Conservation (phyloP, 2,113 vertebrate species). For the Halcyon senegalensis region DNA sequence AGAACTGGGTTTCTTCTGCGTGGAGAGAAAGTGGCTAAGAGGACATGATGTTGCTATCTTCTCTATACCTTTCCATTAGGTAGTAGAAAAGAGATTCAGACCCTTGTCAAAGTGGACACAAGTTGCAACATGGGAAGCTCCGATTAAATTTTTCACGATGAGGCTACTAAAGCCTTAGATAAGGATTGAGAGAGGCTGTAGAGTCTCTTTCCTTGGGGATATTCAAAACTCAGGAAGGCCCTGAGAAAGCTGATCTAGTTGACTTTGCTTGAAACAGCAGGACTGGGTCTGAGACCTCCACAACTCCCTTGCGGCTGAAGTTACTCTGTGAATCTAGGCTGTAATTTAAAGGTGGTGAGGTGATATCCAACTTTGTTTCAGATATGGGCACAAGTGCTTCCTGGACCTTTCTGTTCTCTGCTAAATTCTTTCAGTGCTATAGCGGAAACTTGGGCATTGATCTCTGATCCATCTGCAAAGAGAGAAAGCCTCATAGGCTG, state of each 20-base stretch:
- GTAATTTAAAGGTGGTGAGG: neutral
- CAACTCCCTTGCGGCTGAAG: neutral
- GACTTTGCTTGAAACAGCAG: neutral
- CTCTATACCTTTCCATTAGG: too few relatives aligned
- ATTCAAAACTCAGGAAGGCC: neutral
- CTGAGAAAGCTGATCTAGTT: neutral
- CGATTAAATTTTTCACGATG: neutral
- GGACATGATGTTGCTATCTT: neutral
- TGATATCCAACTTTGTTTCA: neutral
- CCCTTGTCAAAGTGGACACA: neutral
- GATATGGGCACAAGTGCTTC: neutral
- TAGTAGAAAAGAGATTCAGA: neutral
- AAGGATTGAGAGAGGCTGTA: neutral
- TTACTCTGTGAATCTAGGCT: neutral
- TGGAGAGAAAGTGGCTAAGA: neutral
- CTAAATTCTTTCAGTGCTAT: neutral
- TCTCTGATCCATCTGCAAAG: neutral
- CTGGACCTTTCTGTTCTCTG: neutral
- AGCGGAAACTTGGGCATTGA: neutral
- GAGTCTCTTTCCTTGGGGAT: neutral
- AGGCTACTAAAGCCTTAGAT: neutral
- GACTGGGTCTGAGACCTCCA: neutral
- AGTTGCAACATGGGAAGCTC: neutral
- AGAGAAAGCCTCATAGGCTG: neutral
- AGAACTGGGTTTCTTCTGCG: neutral